phyloP scores from a whole-genome alignment of 1,140 invertebrate species.

The Anastrepha obliqua region DNA sequence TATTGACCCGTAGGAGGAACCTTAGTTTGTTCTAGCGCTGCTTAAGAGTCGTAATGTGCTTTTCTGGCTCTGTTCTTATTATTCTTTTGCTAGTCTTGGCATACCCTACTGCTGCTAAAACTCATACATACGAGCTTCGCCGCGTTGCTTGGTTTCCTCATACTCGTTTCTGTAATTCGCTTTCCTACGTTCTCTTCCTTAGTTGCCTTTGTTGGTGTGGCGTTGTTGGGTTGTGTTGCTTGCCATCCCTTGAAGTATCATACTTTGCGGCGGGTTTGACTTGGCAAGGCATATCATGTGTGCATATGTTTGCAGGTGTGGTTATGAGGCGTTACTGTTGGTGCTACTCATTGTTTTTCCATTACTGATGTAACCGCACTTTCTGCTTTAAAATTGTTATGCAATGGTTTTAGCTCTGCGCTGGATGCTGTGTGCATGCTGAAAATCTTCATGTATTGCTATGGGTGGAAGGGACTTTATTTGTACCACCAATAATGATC shows the following conservation, averaged over 20 bases:
- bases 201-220: neutral
- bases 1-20: constrained; percentile 11
- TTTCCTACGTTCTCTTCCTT: neutral
- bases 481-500: no score
- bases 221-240: neutral
- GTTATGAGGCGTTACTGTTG: no score
- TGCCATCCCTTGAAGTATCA: neutral
- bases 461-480: no score
- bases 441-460: no score
- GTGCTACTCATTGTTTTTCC: neutral
- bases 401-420: no score
- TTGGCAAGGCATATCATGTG: neutral
- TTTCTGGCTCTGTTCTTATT: neutral
- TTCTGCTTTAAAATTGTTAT: no score
- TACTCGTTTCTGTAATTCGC: neutral
- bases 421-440: no score
- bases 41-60: neutral
- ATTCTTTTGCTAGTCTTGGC: neutral
- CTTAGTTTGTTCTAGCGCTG: neutral
- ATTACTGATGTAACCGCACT: no score
- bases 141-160: neutral
- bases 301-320: neutral
- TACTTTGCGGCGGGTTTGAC: neutral
- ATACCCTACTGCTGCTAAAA: neutral
- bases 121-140: no score